Percentiles rank a stretch among this genome's conserved stretches.
These are phyloP conservation scores for Beris chalybata DNA, from an alignment of 2,888 invertebrate genomes.

Conservation along the genomic window DNA sequence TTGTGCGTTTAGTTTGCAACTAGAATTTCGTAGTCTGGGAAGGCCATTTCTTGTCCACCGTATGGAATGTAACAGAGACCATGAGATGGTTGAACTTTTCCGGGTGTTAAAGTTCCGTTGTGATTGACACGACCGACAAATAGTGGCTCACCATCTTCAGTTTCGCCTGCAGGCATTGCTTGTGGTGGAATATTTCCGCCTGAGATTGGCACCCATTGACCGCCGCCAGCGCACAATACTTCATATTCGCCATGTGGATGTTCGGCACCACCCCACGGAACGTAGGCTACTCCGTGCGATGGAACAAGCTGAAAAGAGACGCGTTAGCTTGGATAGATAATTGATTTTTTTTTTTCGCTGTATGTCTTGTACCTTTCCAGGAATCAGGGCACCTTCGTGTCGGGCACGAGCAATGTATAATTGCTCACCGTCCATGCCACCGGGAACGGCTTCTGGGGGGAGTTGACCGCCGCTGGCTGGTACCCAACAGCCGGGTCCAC, in stretches of 20 bases:
- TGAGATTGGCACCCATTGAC: slow-evolving; percentile 69
- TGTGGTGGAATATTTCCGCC: slow-evolving; percentile 72
- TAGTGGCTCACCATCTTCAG: slow-evolving; percentile 77
- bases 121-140: slow-evolving; percentile 77
- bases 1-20: slow-evolving; percentile 43
- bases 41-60: slow-evolving; percentile 76
- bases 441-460: slow-evolving; percentile 72
- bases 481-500: slow-evolving; percentile 62
- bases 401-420: slow-evolving; percentile 70
- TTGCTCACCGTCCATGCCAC: slow-evolving; percentile 66
- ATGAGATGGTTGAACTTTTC: slow-evolving; percentile 84
- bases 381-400: slow-evolving; percentile 74
- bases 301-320: slow-evolving; percentile 58
- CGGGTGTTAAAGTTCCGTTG: slow-evolving; percentile 74
- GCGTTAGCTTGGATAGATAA: neutral
- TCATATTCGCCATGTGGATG: slow-evolving; percentile 71
- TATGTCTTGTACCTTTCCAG: slow-evolving; percentile 64
- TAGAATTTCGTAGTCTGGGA: slow-evolving; percentile 80
- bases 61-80: slow-evolving; percentile 82
- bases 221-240: slow-evolving; percentile 63
- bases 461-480: slow-evolving; percentile 64
- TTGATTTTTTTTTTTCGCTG: neutral
- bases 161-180: slow-evolving; percentile 72
- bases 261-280: slow-evolving; percentile 77
- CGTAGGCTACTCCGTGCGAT: slow-evolving; percentile 68